Evolutionary conservation across 2,113 vertebrate genomes (phyloP).

Genomic region (Bostrychus sinensis): DNA sequence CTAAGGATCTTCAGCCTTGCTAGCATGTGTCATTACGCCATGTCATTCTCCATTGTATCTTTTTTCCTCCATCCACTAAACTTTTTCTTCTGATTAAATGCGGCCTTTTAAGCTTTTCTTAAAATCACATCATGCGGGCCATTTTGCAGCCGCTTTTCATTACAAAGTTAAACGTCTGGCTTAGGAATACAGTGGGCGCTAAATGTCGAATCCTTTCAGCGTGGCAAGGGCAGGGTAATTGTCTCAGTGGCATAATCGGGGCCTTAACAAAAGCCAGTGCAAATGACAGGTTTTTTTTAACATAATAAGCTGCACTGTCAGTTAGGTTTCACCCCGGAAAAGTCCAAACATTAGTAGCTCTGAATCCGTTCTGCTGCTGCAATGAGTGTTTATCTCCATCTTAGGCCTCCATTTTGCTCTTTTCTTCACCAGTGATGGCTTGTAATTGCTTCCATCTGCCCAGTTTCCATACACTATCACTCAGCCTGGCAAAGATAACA

Average conservation of each 20-base stretch:
- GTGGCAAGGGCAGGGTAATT: slow-evolving; percentile 60
- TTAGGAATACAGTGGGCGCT: slow-evolving; percentile 52
- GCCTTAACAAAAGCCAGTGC: slow-evolving; percentile 67
- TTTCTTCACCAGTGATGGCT: slow-evolving; percentile 32
- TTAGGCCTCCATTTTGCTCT: slow-evolving; percentile 40
- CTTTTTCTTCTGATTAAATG: slow-evolving; percentile 59
- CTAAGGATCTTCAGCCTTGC: slow-evolving; percentile 33
- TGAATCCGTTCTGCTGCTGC: slow-evolving; percentile 38
- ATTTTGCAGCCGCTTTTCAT: slow-evolving; percentile 59
- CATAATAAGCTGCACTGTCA: slow-evolving; percentile 62
- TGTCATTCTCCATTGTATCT: slow-evolving; percentile 33
- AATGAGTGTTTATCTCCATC: slow-evolving; percentile 53
- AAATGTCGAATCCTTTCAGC: slow-evolving; percentile 71
- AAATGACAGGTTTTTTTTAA: slow-evolving; percentile 67
- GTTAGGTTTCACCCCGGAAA: slow-evolving; percentile 38
- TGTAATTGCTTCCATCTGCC: slow-evolving; percentile 67
- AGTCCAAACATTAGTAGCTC: slow-evolving; percentile 35
- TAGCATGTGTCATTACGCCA: slow-evolving; percentile 50
- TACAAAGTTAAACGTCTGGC: slow-evolving; percentile 53
- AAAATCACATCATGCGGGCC: slow-evolving; percentile 44
- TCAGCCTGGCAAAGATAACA: slow-evolving; percentile 26
- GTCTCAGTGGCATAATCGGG: slow-evolving; percentile 63
- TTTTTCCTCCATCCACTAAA: slow-evolving; percentile 7
- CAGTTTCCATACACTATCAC: slow-evolving; percentile 40
- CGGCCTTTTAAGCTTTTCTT: slow-evolving; percentile 56